Percentiles rank a stretch among this genome's conserved stretches.
These are phyloP conservation scores for Heptranchias perlo DNA, from an alignment of 2,113 vertebrate species.

Conservation along the genomic window DNA sequence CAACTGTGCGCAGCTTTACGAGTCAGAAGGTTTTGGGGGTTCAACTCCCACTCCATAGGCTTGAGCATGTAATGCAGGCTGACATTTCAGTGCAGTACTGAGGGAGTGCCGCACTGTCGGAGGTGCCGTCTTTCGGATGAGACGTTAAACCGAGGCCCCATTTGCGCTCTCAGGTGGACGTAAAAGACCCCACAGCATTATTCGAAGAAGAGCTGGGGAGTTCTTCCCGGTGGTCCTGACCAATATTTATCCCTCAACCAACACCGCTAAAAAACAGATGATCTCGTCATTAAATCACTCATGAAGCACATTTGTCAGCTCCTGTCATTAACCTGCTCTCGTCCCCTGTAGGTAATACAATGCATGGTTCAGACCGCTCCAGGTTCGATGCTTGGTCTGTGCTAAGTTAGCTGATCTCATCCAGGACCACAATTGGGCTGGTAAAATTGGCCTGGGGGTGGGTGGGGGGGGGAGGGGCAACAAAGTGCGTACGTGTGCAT, in stretches of 20 bases:
- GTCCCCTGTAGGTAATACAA: neutral
- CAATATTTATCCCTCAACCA: neutral
- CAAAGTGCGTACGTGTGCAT: neutral
- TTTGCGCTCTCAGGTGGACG: neutral
- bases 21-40: neutral
- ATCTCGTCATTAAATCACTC: neutral
- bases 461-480: too few relatives aligned
- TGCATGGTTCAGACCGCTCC: neutral
- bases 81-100: neutral
- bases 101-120: neutral
- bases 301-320: neutral
- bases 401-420: neutral
- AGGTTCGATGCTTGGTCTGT: neutral
- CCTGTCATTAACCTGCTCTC: neutral
- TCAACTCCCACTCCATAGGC: neutral
- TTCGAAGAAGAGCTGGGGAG: neutral
- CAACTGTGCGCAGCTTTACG: neutral
- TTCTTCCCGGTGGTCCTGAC: neutral
- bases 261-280: neutral
- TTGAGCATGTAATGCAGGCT: neutral
- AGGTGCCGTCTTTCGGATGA: neutral
- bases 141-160: too few relatives aligned
- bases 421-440: neutral
- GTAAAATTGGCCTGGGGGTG: neutral
- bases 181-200: neutral